Conservation (phyloP, 2,113 vertebrate genomes). For the Ophthalmolycus amberensis region DNA sequence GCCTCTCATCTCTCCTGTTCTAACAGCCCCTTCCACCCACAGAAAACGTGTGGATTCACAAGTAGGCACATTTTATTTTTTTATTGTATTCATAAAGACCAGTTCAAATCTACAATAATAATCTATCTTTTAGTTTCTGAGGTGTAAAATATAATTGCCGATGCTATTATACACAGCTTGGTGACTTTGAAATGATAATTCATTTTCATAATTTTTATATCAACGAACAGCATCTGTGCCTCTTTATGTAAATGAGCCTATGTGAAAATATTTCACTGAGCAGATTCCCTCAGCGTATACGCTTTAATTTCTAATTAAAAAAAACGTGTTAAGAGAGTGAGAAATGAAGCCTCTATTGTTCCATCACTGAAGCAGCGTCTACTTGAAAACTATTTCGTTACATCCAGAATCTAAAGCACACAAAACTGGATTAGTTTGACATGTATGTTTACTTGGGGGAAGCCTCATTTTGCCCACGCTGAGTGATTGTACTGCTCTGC, state of each 20-base stretch:
- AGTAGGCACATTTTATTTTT: conserved; percentile 48
- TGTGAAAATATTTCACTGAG: conserved; percentile 29
- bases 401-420: conserved; percentile 42
- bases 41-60: conserved; percentile 73
- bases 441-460: conserved; percentile 58
- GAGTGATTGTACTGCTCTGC: conserved; percentile 47
- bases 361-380: not conserved
- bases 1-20: conserved; percentile 72
- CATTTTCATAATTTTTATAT: conserved; percentile 10
- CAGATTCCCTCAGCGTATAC: conserved; percentile 3
- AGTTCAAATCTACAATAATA: conserved; percentile 28
- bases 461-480: conserved; percentile 73
- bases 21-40: conserved; percentile 77
- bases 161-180: not conserved
- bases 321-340: conserved; percentile 27
- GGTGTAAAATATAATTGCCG: not conserved
- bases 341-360: conserved; percentile 27
- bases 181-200: not conserved
- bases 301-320: conserved; percentile 21
- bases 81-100: conserved; percentile 16
- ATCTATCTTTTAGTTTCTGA: not conserved
- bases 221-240: not conserved
- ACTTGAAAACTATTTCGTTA: conserved; percentile 8
- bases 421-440: conserved; percentile 31
- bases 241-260: conserved; percentile 12